Evolutionary conservation across 2,113 vertebrate species (phyloP).

Genomic region (Grallaria varia): DNA sequence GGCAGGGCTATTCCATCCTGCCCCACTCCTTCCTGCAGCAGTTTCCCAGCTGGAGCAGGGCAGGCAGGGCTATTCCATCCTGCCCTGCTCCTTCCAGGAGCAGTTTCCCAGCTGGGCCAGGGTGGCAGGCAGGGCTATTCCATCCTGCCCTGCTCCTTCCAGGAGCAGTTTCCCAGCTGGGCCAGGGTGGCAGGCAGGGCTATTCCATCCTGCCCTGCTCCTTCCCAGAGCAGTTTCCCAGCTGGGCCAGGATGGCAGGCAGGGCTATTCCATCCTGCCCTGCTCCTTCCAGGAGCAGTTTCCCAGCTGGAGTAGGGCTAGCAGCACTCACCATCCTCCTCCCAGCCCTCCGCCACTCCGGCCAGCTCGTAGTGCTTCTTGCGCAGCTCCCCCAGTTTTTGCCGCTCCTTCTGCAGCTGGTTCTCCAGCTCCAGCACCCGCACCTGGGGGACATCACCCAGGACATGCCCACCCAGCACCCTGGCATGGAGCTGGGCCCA

Average conservation of each 20-base stretch:
- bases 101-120: neutral
- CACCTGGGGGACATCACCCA: constrained; percentile 73
- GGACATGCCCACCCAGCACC: neutral
- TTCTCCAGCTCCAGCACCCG: constrained; percentile 92
- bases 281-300: neutral
- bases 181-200: neutral
- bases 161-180: rapidly evolving
- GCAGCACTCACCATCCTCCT: constrained; percentile 73
- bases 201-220: neutral
- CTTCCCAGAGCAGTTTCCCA: neutral
- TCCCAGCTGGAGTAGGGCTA: neutral
- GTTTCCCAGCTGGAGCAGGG: neutral
- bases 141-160: neutral
- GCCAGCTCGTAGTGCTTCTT: constrained; percentile 97
- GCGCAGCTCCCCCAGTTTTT: constrained; percentile 91
- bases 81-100: rapidly evolving
- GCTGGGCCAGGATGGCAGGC: neutral
- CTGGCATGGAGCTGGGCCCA: neutral
- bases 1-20: neutral
- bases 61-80: neutral
- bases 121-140: neutral
- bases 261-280: neutral
- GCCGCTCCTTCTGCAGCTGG: constrained; percentile 91
- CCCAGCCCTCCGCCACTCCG: constrained; percentile 92
- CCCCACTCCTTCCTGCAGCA: rapidly evolving